Conservation (phyloP, 2,888 invertebrate genomes). For the Dusona sp. region DNA sequence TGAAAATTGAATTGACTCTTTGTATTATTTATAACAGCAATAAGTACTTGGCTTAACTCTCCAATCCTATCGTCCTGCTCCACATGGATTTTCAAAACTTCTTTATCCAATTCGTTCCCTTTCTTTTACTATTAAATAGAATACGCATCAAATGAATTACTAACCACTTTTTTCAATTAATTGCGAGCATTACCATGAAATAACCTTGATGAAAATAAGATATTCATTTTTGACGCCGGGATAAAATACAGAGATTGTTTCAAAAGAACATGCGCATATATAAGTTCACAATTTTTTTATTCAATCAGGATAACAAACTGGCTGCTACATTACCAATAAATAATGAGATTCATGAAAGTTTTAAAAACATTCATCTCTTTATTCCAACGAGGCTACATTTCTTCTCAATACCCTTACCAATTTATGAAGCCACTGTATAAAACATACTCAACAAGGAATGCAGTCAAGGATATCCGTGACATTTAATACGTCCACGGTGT, state of each 20-base stretch:
- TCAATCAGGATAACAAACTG: background rate
- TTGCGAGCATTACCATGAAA: background rate
- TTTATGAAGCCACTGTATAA: constrained; percentile 13
- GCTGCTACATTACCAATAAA: background rate
- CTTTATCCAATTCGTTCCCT: background rate
- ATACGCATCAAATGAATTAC: background rate
- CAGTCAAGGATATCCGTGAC: constrained; percentile 25
- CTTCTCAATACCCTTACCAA: background rate
- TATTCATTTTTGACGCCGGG: background rate
- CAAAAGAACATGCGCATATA: background rate
- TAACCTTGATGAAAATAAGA: background rate
- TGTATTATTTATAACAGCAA: constrained; percentile 82
- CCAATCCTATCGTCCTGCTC: background rate
- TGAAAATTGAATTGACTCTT: constrained; percentile 83
- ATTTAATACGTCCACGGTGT: background rate
- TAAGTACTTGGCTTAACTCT: constrained; percentile 79
- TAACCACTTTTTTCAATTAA: background rate
- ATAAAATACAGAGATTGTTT: background rate
- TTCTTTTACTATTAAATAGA: background rate
- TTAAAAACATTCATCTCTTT: constrained; percentile 15
- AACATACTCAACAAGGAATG: constrained; percentile 11
- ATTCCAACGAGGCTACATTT: background rate
- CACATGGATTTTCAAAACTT: background rate
- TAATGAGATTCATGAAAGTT: constrained; percentile 1
- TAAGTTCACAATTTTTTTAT: background rate